Evolutionary conservation across 2,113 vertebrate genomes (phyloP), one percentile per base, ranked within the genome.

Genomic region (Crotalus tigris): DNA sequence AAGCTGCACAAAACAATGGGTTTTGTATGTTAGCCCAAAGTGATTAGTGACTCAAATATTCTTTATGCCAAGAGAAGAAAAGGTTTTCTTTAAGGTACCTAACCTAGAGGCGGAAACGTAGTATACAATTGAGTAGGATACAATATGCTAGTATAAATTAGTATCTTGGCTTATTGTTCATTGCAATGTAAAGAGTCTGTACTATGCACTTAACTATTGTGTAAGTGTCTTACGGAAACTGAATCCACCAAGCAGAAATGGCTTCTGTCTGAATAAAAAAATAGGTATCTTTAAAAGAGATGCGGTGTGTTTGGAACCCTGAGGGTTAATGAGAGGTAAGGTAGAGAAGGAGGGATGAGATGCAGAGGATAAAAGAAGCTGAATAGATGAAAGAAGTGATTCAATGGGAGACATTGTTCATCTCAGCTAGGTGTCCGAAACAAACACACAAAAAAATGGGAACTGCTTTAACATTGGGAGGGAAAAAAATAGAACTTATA

Each of bases 281-380:
- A 94, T 92, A 93, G 91, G 8, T 94, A 90, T 94, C 94, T 97
- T 95, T 96, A 91, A 51, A 51, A 95, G 93, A 97, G 89, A 94
- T 44, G 94, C 93, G 96, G 92, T 94, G 61, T 95, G 64, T 95
- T 94, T 96, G 95, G 95, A 96, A 97, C 92, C 95, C 90, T 93
- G 96, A 97, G 95, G 92, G 96, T 98, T 98, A 97, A 97, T 96
- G 96, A 97, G 96, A 98, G 95, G 96, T 97, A 97, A 97, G 93
- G 94, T 95, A 90, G 91, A 95, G 89, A 96, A 97, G 95, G 95
- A 91, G 96, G 92, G 93, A 96, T 93, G 90, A 96, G 96, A 97
- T 96, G 96, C 96, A 96, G 94, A 94, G 97, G 97, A 96, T 97
- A 96, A 96, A 94, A 96, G 95, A 95, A 94, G 95, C 91, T 92